Conservation (phyloP, 2,888 invertebrate species). For the Melinaea menophilus region DNA sequence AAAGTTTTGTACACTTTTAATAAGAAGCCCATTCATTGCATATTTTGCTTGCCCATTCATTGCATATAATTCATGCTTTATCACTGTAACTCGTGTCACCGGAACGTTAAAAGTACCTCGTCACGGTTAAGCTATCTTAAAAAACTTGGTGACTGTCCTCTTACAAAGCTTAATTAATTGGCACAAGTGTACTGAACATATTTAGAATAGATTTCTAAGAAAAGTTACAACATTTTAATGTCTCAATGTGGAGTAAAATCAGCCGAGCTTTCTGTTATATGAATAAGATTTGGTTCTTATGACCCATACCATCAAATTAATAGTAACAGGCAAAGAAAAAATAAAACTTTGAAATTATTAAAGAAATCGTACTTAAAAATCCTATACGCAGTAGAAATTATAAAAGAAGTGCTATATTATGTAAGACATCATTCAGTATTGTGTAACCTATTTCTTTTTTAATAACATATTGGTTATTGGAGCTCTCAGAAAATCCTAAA, state of each 20-base stretch:
- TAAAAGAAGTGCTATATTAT: background rate
- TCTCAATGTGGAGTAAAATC: no score
- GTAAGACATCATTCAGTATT: conserved; percentile 22
- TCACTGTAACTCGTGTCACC: conserved; percentile 69
- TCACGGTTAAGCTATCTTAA: conserved; percentile 67
- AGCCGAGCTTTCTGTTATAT: no score
- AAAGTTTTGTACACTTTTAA: conserved; percentile 43
- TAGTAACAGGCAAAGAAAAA: background rate
- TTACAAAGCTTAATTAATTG: conserved; percentile 71
- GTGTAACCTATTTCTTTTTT: no score
- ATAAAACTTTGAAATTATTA: no score
- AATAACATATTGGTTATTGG: no score
- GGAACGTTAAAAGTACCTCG: conserved; percentile 72
- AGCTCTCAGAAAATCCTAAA: no score
- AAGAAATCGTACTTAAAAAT: no score
- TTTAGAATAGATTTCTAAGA: conserved; percentile 10
- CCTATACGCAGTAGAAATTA: no score
- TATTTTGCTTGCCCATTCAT: no score
- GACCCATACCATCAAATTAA: no score
- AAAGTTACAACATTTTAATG: no score
- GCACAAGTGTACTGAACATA: conserved; percentile 41
- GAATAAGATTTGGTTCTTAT: no score
- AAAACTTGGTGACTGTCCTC: conserved; percentile 67
- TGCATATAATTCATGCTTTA: conserved; percentile 61
- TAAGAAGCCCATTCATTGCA: conserved; percentile 70